Evolutionary conservation across 2,797 vertebrate species (phyloP).

Genomic region (Spatula clypeata): DNA sequence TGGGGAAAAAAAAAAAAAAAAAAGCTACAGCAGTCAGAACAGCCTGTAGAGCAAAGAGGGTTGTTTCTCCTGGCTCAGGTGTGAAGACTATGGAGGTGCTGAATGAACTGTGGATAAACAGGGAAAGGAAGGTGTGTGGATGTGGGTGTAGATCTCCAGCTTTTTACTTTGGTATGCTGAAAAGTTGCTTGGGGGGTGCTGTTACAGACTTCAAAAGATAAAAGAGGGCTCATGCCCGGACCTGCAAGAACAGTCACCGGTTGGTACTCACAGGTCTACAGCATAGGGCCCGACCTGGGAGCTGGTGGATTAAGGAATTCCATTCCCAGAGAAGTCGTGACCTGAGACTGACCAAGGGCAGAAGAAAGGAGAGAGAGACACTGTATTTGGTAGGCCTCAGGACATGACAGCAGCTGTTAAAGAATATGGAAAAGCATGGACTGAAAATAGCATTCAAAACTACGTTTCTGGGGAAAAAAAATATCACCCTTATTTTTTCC

Average conservation of each 20-base stretch:
- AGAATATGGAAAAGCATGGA: not conserved
- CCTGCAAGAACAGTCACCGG: conserved; percentile 1
- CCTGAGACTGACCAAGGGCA: not conserved
- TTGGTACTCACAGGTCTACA: not conserved
- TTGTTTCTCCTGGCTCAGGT: conserved; percentile 7
- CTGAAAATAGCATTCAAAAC: not conserved
- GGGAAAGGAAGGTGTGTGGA: conserved; percentile 4
- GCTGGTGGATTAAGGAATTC: conserved; percentile 15
- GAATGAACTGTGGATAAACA: not conserved
- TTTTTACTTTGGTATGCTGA: conserved; percentile 48
- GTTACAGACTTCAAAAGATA: conserved; percentile 36
- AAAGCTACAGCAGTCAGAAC: not conserved
- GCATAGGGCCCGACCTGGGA: not conserved
- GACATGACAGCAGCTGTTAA: not conserved
- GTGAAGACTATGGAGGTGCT: not conserved
- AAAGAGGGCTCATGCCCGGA: conserved; percentile 3
- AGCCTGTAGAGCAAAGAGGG: not conserved
- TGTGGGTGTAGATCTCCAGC: not conserved
- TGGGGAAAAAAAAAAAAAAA: not conserved
- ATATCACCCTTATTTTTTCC: not conserved
- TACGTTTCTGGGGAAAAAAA: not conserved
- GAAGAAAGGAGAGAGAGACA: not conserved
- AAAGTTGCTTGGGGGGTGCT: conserved; percentile 40
- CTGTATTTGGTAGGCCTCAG: not conserved
- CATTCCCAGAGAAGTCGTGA: not conserved